Conservation (phyloP, 2,888 invertebrate genomes). For the Calameuta filiformis region DNA sequence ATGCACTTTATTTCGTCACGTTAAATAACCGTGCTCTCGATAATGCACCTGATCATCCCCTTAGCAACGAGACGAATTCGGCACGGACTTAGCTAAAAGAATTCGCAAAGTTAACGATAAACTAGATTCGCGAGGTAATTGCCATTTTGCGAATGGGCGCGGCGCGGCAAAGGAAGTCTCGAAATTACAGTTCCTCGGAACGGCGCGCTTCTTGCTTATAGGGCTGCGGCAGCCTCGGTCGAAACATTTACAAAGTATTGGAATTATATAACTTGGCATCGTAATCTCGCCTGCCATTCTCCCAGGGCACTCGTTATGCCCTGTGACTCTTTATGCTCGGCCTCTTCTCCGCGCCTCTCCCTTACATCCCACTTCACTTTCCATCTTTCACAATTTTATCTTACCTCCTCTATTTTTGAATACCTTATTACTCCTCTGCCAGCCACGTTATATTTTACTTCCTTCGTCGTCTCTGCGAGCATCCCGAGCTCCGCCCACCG, state of each 20-base stretch:
- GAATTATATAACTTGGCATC: conserved; percentile 19
- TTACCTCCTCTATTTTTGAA: too few relatives aligned
- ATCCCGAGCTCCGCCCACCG: too few relatives aligned
- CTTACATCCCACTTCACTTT: too few relatives aligned
- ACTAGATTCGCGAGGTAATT: conserved; percentile 25
- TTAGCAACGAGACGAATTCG: conserved; percentile 10
- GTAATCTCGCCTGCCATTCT: conserved; percentile 20
- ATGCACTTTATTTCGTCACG: conserved; percentile 14
- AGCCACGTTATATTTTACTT: too few relatives aligned
- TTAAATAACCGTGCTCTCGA: conserved; percentile 23
- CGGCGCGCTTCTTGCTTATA: conserved; percentile 19
- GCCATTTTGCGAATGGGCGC: conserved; percentile 27
- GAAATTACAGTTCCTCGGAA: conserved; percentile 24
- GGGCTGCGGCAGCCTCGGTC: conserved; percentile 2
- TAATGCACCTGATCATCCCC: conserved; percentile 23
- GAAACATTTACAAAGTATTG: conserved; percentile 18
- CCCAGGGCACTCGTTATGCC: conserved; percentile 19
- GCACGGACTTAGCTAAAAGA: conserved; percentile 18
- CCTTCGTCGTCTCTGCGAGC: too few relatives aligned
- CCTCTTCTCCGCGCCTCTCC: conserved; percentile 8
- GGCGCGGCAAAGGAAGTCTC: conserved; percentile 10
- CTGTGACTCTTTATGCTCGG: conserved; percentile 35
- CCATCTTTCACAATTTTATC: too few relatives aligned
- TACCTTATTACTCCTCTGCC: too few relatives aligned
- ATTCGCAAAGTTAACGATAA: conserved; percentile 27